phyloP scores from a whole-genome alignment of 2,797 vertebrate species.

The Numenius phaeopus region DNA sequence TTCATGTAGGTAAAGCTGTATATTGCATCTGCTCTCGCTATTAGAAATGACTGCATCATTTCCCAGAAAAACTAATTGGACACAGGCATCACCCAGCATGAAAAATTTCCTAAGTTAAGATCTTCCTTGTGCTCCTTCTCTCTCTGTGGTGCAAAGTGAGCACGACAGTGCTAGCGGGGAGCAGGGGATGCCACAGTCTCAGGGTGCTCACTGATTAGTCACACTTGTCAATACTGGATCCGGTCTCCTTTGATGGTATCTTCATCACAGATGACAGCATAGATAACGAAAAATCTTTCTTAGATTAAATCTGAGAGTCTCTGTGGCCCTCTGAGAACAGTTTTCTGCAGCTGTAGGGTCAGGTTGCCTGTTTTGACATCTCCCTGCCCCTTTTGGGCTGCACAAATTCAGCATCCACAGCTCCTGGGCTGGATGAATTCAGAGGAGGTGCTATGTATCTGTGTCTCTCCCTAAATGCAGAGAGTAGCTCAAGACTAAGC shows the following conservation, averaged over 20 bases:
- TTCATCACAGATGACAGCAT: background rate
- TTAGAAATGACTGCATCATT: background rate
- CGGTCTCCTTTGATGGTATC: background rate
- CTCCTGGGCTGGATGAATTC: background rate
- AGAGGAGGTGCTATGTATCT: background rate
- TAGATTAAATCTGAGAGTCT: background rate
- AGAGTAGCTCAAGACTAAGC: background rate
- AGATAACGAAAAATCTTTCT: background rate
- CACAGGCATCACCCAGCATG: background rate
- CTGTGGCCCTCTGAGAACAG: background rate
- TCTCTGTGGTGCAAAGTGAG: background rate
- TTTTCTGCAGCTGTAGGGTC: background rate
- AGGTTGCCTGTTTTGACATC: background rate
- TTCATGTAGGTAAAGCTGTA: background rate
- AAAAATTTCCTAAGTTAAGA: background rate
- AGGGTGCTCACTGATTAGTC: background rate
- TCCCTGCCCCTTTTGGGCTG: background rate
- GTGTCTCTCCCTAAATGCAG: background rate
- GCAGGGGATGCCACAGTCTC: background rate
- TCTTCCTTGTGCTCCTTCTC: background rate
- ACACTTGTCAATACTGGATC: background rate
- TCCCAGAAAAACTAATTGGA: conserved; percentile 10
- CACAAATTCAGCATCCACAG: background rate
- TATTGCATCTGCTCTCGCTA: conserved; percentile 17
- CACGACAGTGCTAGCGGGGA: background rate